Conservation (phyloP, 2,113 vertebrate species). For the Leptobrachium ailaonicum region DNA sequence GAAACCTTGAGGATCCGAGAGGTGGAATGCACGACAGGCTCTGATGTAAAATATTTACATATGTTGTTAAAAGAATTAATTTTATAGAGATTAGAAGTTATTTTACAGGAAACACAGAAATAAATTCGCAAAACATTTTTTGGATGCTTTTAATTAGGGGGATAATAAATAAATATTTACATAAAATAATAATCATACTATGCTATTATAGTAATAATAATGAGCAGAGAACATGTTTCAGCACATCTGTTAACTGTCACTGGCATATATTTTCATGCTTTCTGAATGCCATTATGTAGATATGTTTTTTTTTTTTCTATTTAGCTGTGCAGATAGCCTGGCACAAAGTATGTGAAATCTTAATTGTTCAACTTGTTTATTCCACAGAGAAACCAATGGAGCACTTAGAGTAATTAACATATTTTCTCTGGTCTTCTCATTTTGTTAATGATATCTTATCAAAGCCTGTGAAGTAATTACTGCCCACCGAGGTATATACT, state of each 20-base stretch:
- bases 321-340: conserved; percentile 53
- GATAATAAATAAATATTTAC: no score
- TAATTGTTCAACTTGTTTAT: conserved; percentile 68
- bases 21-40: conserved; percentile 6
- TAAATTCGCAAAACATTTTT: background rate
- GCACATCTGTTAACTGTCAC: conserved; percentile 35
- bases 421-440: conserved; percentile 72
- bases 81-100: background rate
- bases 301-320: conserved; percentile 28
- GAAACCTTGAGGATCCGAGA: background rate
- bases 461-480: conserved; percentile 71
- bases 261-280: conserved; percentile 29
- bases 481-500: conserved; percentile 70
- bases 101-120: background rate
- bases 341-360: conserved; percentile 63
- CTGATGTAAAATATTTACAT: conserved; percentile 14
- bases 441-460: conserved; percentile 76
- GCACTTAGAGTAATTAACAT: conserved; percentile 73
- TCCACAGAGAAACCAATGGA: conserved; percentile 63
- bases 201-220: background rate
- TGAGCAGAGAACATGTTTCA: background rate
- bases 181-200: no score
- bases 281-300: conserved; percentile 41
- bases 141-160: no score
- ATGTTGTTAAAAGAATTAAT: background rate